Percentiles rank a stretch among this genome's conserved stretches.
Evolutionary conservation across 2,888 invertebrate genomes (phyloP).

Genomic region (Lasius platythorax): DNA sequence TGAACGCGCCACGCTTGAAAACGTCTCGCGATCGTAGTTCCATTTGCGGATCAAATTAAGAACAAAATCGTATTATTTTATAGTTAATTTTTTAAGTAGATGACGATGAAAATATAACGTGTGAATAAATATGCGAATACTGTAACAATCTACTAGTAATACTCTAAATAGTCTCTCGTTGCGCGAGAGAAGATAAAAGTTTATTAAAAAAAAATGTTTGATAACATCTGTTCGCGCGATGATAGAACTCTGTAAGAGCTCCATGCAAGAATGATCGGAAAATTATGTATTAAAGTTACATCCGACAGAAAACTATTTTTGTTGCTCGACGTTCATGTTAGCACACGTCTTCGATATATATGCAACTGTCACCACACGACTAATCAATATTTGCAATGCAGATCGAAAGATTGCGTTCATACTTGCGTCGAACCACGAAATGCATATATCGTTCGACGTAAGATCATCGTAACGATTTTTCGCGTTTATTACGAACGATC

Average conservation of each 20-base stretch:
- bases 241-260: not conserved
- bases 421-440: not conserved
- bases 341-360: not conserved
- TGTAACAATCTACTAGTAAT: not conserved
- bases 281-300: constrained; percentile 38
- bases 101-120: not conserved
- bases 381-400: not conserved
- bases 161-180: not conserved
- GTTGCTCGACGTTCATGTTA: not conserved
- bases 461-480: not conserved
- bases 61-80: not conserved
- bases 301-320: not conserved
- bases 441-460: not conserved
- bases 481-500: not conserved
- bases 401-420: not conserved
- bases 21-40: constrained; percentile 4
- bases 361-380: not conserved
- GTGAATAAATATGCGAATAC: not conserved
- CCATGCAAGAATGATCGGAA: too few species aligned
- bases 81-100: not conserved
- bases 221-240: not conserved
- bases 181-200: not conserved
- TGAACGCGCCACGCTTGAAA: constrained; percentile 68
- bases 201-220: not conserved
- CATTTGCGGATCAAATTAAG: not conserved